Percentiles rank a stretch among this genome's conserved stretches.
These are phyloP conservation scores for Unio delphinus DNA, from an alignment of 2,888 invertebrate species.

Conservation along the genomic window DNA sequence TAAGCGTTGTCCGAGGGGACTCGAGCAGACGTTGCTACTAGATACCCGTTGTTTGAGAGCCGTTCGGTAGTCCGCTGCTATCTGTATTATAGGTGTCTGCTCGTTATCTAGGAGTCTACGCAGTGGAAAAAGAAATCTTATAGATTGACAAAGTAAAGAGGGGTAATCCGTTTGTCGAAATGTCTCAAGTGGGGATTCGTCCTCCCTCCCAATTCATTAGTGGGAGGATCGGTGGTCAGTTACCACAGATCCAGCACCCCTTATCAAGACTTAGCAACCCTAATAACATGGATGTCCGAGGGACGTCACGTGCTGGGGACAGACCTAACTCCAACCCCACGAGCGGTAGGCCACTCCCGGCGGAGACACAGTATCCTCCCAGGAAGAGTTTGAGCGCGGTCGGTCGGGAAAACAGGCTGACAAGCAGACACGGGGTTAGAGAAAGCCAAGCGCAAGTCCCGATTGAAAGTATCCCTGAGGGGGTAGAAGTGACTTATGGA, in stretches of 20 bases:
- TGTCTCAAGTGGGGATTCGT: slow-evolving; percentile 59
- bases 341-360: slow-evolving; percentile 60
- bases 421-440: slow-evolving; percentile 25
- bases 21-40: slow-evolving; percentile 2
- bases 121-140: too few relatives aligned
- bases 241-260: slow-evolving; percentile 67
- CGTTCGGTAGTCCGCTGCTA: too few relatives aligned
- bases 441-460: slow-evolving; percentile 23
- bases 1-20: slow-evolving; percentile 44
- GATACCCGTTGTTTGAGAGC: slow-evolving; percentile 8
- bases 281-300: slow-evolving; percentile 59
- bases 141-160: too few relatives aligned
- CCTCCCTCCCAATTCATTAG: slow-evolving; percentile 46
- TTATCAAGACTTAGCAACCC: slow-evolving; percentile 64
- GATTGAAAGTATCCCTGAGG: slow-evolving; percentile 65
- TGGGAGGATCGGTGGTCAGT: slow-evolving; percentile 41
- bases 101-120: too few relatives aligned
- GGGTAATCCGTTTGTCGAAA: slow-evolving; percentile 7
- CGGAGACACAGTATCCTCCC: slow-evolving; percentile 47
- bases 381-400: slow-evolving; percentile 52
- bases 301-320: slow-evolving; percentile 58
- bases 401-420: slow-evolving; percentile 44
- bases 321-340: slow-evolving; percentile 46
- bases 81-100: too few relatives aligned
- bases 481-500: slow-evolving; percentile 64